Evolutionary conservation across 2,113 vertebrate genomes (phyloP).

Genomic region (Stictonetta naevosa): DNA sequence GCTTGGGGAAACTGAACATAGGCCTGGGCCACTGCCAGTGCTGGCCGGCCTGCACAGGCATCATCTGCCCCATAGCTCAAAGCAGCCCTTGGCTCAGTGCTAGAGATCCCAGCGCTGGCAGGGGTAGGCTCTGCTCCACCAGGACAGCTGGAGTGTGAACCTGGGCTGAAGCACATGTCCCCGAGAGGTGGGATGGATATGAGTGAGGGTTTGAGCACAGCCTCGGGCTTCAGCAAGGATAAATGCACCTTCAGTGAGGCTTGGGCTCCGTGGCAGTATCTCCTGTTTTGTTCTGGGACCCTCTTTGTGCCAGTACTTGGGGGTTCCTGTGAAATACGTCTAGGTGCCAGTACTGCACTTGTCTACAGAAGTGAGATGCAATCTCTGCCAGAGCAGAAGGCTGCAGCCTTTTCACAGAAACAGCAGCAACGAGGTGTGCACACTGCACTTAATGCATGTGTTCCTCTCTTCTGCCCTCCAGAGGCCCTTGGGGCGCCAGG

Average conservation of each 20-base stretch:
- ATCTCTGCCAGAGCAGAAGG: neutral
- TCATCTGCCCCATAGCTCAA: neutral
- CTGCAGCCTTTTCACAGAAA: neutral
- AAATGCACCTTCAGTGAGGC: neutral
- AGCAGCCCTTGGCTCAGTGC: neutral
- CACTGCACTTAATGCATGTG: neutral
- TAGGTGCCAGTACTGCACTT: neutral
- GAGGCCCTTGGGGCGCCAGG: fast-evolving
- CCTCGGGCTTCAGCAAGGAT: neutral
- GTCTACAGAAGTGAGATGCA: neutral
- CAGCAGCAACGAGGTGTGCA: neutral
- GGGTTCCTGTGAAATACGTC: neutral
- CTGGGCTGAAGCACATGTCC: neutral
- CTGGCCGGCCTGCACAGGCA: neutral
- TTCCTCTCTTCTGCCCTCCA: neutral
- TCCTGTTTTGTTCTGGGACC: neutral
- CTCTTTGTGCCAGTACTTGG: fast-evolving
- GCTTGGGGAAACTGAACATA: neutral
- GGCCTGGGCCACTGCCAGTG: neutral
- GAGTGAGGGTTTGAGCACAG: neutral
- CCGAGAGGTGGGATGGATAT: neutral
- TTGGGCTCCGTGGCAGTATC: neutral
- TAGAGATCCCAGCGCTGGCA: fast-evolving
- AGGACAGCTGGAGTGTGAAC: neutral
- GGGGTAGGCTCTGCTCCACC: neutral